phyloP scores from a whole-genome alignment of 2,888 invertebrate genomes.

The Drosophila anomelani region DNA sequence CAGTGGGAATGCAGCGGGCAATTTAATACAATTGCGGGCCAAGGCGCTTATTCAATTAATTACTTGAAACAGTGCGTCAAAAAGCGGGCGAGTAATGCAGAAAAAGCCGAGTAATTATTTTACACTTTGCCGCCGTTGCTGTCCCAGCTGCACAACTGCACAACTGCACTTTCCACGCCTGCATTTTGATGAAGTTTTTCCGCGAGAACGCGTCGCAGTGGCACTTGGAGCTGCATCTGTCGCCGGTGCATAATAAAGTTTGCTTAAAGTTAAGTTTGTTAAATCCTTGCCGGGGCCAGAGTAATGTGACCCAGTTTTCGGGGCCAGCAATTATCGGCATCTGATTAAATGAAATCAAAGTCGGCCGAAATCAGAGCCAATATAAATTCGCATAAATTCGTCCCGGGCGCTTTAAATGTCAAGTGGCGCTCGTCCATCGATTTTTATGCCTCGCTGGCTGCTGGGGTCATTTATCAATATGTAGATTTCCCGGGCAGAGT shows the following conservation, averaged over 20 bases:
- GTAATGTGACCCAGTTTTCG: conserved; percentile 20
- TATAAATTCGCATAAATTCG: conserved; percentile 56
- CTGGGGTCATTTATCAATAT: conserved; percentile 75
- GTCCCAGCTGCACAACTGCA: not conserved
- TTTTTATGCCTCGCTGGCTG: conserved; percentile 55
- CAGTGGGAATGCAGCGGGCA: conserved; percentile 62
- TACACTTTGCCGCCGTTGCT: conserved; percentile 59
- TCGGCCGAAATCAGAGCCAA: conserved; percentile 25
- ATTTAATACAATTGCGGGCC: conserved; percentile 72
- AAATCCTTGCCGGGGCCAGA: conserved; percentile 31
- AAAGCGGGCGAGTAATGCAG: conserved; percentile 51
- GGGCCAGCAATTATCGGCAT: conserved; percentile 53
- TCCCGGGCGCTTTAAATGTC: conserved; percentile 50
- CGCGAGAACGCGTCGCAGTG: conserved; percentile 1
- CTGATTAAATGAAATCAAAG: conserved; percentile 73
- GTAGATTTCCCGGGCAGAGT: conserved; percentile 68
- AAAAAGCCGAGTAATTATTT: conserved; percentile 74
- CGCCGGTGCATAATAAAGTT: conserved; percentile 60
- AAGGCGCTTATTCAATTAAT: conserved; percentile 80
- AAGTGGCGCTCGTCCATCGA: conserved; percentile 61
- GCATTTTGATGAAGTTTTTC: conserved; percentile 69
- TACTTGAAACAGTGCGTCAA: conserved; percentile 67
- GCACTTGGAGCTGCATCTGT: conserved; percentile 50
- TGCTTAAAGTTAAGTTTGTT: conserved; percentile 71
- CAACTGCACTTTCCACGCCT: conserved; percentile 1